phyloP scores from a whole-genome alignment of 2,113 vertebrate species.

The Gnathonemus longibarbis region DNA sequence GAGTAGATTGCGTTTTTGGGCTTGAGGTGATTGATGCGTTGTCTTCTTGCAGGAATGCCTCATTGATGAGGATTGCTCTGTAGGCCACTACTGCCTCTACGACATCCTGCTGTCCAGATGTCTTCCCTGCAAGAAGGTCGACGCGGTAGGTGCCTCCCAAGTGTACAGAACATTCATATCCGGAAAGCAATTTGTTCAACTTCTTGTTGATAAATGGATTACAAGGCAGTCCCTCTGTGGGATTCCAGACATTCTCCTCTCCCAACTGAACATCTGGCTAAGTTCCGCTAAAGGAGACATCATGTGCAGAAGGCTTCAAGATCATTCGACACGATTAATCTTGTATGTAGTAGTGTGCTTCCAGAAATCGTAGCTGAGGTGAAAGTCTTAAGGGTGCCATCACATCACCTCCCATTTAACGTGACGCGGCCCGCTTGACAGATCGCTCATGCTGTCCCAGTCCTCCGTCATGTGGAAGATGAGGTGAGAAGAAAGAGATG shows the following conservation, averaged over 20 bases:
- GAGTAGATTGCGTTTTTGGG: background rate
- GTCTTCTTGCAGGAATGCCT: slow-evolving; percentile 68
- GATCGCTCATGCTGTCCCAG: background rate
- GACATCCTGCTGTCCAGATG: slow-evolving; percentile 67
- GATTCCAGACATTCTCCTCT: background rate
- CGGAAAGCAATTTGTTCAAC: background rate
- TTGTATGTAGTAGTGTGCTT: background rate
- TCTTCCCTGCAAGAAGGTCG: slow-evolving; percentile 66
- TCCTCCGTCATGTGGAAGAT: background rate
- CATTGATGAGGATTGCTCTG: slow-evolving; percentile 75
- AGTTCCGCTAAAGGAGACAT: background rate
- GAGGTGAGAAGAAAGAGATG: background rate
- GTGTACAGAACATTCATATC: background rate
- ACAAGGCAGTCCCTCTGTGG: background rate
- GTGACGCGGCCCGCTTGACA: background rate
- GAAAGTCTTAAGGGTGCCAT: background rate
- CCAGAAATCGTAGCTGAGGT: background rate
- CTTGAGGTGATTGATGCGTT: background rate
- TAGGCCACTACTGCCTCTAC: slow-evolving; percentile 69
- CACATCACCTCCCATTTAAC: background rate
- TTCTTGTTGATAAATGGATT: background rate
- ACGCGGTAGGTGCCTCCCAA: slow-evolving; percentile 58
- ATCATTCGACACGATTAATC: background rate
- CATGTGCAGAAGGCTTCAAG: background rate
- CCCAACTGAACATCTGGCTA: background rate